Conservation (phyloP, 2,113 vertebrate genomes). For the Ptilonorhynchus violaceus region DNA sequence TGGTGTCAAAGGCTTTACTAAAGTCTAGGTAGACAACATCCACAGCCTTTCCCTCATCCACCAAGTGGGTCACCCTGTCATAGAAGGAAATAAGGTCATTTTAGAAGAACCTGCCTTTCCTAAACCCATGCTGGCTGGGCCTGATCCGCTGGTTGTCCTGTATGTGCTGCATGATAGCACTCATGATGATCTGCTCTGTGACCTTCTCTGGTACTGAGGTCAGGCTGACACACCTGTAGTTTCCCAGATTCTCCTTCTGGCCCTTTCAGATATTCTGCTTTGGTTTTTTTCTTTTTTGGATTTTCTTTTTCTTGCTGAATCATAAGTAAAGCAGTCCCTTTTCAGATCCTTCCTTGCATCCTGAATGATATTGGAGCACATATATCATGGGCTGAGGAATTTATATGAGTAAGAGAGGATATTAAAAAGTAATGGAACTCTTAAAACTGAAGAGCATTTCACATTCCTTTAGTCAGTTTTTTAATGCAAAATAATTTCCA, state of each 20-base stretch:
- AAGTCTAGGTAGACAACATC: background rate
- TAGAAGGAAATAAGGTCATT: background rate
- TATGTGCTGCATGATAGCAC: background rate
- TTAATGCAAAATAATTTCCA: background rate
- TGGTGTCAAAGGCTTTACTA: background rate
- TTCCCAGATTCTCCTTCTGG: background rate
- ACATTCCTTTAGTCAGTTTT: background rate
- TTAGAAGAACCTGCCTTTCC: background rate
- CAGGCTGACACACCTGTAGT: background rate
- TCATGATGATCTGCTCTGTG: background rate
- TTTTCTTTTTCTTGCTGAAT: background rate
- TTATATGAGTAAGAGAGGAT: background rate
- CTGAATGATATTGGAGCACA: background rate
- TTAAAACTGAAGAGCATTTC: conserved; percentile 16
- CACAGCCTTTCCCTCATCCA: background rate
- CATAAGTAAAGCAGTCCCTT: background rate
- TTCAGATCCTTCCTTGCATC: background rate
- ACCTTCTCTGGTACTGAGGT: background rate
- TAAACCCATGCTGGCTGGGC: background rate
- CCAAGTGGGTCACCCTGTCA: background rate
- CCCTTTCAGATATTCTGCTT: background rate
- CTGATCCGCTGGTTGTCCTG: background rate
- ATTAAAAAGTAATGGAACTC: background rate
- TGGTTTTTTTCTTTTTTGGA: background rate
- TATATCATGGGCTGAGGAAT: background rate